Evolutionary conservation across 2,888 invertebrate genomes (phyloP).

Genomic region (Drosophila picticornis): DNA sequence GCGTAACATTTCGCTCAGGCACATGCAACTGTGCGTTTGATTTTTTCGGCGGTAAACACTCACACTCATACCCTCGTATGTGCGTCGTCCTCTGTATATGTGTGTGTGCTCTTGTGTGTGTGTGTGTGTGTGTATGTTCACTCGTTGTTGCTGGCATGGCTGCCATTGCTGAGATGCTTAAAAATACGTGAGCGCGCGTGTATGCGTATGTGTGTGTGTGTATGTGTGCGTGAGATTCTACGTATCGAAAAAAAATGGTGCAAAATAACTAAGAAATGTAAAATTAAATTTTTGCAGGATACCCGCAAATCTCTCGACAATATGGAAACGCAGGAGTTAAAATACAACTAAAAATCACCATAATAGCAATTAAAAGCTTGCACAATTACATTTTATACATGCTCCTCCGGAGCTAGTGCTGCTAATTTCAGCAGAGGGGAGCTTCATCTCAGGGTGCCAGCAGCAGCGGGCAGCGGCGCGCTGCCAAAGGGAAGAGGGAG

Average conservation of each 20-base stretch:
- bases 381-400: constrained; percentile 39
- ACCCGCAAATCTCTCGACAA: constrained; percentile 53
- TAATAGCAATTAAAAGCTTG: constrained; percentile 59
- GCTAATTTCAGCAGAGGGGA: constrained; percentile 58
- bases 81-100: constrained; percentile 61
- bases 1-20: constrained; percentile 71
- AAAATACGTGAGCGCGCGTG: constrained; percentile 55
- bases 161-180: constrained; percentile 67
- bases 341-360: constrained; percentile 40
- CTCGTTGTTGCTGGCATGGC: constrained; percentile 71
- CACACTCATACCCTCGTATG: constrained; percentile 72
- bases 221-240: constrained; percentile 78
- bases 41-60: constrained; percentile 81
- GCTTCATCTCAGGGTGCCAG: constrained; percentile 59
- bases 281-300: constrained; percentile 69
- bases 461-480: constrained; percentile 55
- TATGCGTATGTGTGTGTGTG: constrained; percentile 44
- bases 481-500: constrained; percentile 65
- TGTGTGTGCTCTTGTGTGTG: constrained; percentile 44
- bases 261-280: constrained; percentile 80
- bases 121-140: constrained; percentile 46
- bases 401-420: constrained; percentile 54
- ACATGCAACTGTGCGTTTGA: constrained; percentile 81
- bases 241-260: constrained; percentile 83
- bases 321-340: constrained; percentile 54